A percentile compares a stretch with the other conserved stretches of the same genome.
phyloP scores from a whole-genome alignment of 2,797 vertebrate genomes.

The Loriculus beryllinus region DNA sequence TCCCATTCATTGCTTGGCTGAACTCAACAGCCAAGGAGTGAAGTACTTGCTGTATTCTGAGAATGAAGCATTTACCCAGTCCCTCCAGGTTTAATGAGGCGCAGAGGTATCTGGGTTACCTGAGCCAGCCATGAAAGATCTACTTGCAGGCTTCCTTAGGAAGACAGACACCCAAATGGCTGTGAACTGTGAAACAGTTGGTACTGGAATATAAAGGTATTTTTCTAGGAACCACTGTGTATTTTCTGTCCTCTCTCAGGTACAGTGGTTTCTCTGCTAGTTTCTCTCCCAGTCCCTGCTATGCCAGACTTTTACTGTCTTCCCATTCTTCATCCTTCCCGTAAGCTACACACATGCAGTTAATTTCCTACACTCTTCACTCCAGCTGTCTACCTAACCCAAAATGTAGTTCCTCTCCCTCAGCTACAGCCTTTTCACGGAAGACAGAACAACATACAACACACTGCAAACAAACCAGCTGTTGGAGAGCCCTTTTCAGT shows the following conservation, averaged over 20 bases:
- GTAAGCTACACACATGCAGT: background rate
- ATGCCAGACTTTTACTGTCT: background rate
- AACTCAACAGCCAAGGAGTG: background rate
- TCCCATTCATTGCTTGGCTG: background rate
- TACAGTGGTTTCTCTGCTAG: background rate
- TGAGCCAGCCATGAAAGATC: background rate
- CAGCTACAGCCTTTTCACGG: background rate
- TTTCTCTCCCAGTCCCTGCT: background rate
- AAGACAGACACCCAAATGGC: background rate
- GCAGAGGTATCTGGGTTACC: background rate
- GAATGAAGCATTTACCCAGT: background rate
- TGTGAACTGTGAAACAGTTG: background rate
- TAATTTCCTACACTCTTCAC: background rate
- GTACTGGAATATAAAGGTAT: background rate
- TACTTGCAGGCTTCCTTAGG: background rate
- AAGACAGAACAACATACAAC: background rate
- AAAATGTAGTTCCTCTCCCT: background rate
- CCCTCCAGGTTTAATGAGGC: background rate
- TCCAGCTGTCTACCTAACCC: background rate
- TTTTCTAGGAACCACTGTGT: background rate
- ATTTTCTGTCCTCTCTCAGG: background rate
- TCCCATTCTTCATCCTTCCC: background rate
- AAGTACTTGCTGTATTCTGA: background rate
- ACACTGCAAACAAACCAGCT: background rate
- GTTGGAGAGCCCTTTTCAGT: background rate